Base-by-base conservation (phyloP, 2,888 invertebrate species). In the Phymatocera aterrima region DNA sequence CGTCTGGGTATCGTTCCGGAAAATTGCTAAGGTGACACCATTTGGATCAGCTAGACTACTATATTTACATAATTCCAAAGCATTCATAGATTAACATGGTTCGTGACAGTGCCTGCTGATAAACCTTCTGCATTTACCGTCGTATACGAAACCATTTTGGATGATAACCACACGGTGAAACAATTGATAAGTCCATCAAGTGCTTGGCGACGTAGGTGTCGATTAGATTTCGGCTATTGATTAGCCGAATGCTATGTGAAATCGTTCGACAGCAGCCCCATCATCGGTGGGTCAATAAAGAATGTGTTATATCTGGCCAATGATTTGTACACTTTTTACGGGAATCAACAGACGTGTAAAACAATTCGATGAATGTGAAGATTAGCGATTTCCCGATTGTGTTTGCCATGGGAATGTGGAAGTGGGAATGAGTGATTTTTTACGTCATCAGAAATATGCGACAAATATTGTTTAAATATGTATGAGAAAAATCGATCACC, bases 151-250 rank as follows among this genome's bases (percentile, higher is more conserved):
- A 48, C 51, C 48, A 21, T 18, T n/a, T 34, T n/a, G 21, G 12
- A 21, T 40, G 68, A 48, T 34, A 51, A 48, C 31, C 51, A 72
- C 8, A n/a, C 12, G 28, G 72, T 51, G 24, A n/a, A n/a, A 0
- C 40, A 48, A 51, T 4, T 34, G 51, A 51, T 31, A 31, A 21
- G 24, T 40, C 8, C 48, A 10, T 10, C 10, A 21, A 48, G 18
- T 68, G 28, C 68, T 46, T 68, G 43, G 51, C 31, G 51, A 34
- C 34, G 51, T 72, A 34, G 3, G 34, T 72, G 34, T 31, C 34
- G 72, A 72, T 72, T 34, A 72, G 51, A 72, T 12, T 48, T 18
- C 18, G 34, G 34, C 48, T 51, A 24, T 72, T 51, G 48, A 72
- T 72, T n/a, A 48, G 18, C 51, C 12, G 21, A 51, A 34, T 51